Conservation (phyloP, 2,888 invertebrate species). For the Alitta virens region DNA sequence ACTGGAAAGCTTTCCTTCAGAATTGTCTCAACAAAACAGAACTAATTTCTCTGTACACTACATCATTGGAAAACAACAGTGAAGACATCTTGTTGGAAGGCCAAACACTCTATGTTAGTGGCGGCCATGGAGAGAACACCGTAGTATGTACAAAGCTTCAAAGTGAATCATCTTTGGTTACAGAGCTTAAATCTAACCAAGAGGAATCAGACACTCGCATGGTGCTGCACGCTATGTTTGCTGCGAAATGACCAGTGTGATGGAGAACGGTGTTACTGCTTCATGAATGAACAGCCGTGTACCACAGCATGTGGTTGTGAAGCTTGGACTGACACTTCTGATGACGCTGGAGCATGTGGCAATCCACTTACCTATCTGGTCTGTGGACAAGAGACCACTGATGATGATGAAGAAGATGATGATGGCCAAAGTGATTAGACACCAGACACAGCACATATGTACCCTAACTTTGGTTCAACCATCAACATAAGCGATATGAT, state of each 20-base stretch:
- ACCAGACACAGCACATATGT: too few relatives aligned
- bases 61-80: background rate
- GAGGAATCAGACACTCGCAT: constrained; percentile 7
- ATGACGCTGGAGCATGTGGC: too few relatives aligned
- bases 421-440: too few relatives aligned
- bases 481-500: too few relatives aligned
- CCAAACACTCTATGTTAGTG: background rate
- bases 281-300: background rate
- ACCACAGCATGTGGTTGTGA: too few relatives aligned
- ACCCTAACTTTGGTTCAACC: too few relatives aligned
- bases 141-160: too few relatives aligned
- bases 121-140: background rate
- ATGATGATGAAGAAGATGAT: too few relatives aligned
- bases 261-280: background rate
- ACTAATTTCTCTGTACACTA: background rate
- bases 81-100: background rate
- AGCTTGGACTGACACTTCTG: too few relatives aligned
- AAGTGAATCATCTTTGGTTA: background rate
- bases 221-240: background rate
- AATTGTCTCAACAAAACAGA: background rate
- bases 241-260: background rate
- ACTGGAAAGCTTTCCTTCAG: constrained; percentile 1
- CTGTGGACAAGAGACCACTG: too few relatives aligned
- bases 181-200: background rate
- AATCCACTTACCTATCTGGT: too few relatives aligned